Base-by-base conservation (phyloP, 2,113 vertebrate genomes). In the Haplochromis burtoni region DNA sequence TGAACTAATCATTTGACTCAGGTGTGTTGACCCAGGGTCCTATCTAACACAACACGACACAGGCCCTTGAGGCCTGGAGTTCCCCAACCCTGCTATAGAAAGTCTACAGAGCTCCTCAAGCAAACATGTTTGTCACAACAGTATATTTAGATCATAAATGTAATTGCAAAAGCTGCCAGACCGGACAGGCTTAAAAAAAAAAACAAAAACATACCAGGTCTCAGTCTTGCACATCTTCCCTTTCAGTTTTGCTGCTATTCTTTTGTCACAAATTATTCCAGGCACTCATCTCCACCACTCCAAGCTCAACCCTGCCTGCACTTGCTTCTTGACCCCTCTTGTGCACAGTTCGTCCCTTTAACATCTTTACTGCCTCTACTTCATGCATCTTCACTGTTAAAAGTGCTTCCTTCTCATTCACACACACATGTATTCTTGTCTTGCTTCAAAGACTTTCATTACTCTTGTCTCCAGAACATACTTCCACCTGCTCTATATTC, bases 131-230 rank as follows among this genome's bases (percentile, higher is more conserved):
- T 61, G 29, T 33, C 16, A 61, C 16, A 61, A 61, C 8, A 6
- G 16, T 61, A 61, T 17, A 61, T 33, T 61, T 31, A 17, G 57
- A 33, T 61, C 57, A 61, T 6, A 61, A 61, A 10, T 31, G 4
- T 61, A 5, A 61, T 19, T 33, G 57, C 14, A 17, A 61, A 33
- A 19, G 26, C 8, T 33, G 26, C 29, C 57, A 61, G 14, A 33
- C 3, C 0, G 1, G 14, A 61, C 57, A 17, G 26, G 57, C 2
- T 61, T 59, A 16, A 1, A 38, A 4, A 9, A 9, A 4, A 1
- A 38, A 33, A 8, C n/a, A 33, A 9, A 3, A 7, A 55, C 8
- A 61, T 61, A 6, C 29, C 5, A 19, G 29, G 16, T 33, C 59
- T 63, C 3, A 61, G 29, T 33, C 59, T 33, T 63, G 29, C 59